Evolutionary conservation across 2,113 vertebrate genomes (phyloP), one percentile per base, ranked within the genome.

Genomic region (Raja brachyura): DNA sequence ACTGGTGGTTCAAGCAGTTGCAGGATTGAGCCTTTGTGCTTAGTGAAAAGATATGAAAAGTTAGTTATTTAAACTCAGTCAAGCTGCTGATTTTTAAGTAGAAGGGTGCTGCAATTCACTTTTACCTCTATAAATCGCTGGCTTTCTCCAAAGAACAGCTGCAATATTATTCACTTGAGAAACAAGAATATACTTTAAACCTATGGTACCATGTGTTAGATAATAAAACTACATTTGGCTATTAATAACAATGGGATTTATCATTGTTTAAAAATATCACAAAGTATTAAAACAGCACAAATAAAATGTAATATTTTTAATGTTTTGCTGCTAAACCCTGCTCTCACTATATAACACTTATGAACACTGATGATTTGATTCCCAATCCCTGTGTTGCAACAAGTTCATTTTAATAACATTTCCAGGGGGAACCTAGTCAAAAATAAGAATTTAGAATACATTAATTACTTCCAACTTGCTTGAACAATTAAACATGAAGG

Each of bases 1-100:
- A 97, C 96, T 97, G 98, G 97, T 97, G 98, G 97, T 96, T 98
- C 97, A 98, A 98, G 98, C 97, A 97, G 97, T 97, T 96, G 96
- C 95, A 95, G 97, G 98, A 99, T 98, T 98, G 98, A 96, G 96
- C 96, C 96, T 98, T 99, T 99, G 98, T 99, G 97, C 94, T 94
- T 93, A 88, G 94, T 98, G 98, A 98, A 98, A 98, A 98, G 97
- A 96, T 97, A 97, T 97, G 97, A 98, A 97, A 99, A 99, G 98
- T 99, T 98, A 99, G 97, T 98, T 98, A 98, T 98, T 98, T 98
- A 97, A 97, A 97, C 97, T 98, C 97, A 98, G 97, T 98, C 96
- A 97, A 98, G 98, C 98, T 98, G 97, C 95, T 98, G 97, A 97
- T 97, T 98, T 97, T 95, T 94, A 94, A 95, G 94, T 95, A 95